Evolutionary conservation across 2,888 invertebrate species (phyloP), one percentile per base, ranked within the genome.

Genomic region (Polyommatus icarus): DNA sequence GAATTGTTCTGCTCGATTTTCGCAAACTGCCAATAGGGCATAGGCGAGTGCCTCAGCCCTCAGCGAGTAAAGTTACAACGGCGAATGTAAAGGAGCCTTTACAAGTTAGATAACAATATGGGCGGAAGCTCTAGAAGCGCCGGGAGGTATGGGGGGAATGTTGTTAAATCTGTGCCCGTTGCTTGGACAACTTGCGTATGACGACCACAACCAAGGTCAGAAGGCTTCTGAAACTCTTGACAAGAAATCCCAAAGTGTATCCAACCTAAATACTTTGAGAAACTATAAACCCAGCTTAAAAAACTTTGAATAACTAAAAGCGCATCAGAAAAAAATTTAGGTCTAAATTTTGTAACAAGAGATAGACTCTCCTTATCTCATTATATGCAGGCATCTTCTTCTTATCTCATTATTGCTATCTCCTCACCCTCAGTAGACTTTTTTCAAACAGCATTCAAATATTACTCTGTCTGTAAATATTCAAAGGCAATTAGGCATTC

Each of bases 41-140:
- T n/a, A 54, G 18, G 54, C 54, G 1, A 54, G 18, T 18, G 15
- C 4, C 50, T 50, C 50, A 15, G 50, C 50, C 15, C 50, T 50
- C 50, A 50, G 12, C 15, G 50, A 50, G 54, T 54, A 18, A 18
- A 5, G 18, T 54, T 54, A 18, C 54, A 5, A 15, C 20, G 20
- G 24, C 8, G 46, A 5, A 3, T 72, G 72, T 57, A 10, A 12
- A 36, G 4, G 8, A 32, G 7, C 32, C 72, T 36, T 36, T 18
- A 29, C 29, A 54, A 72, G 72, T 77, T 77, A 77, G 77, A 57
- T 77, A 77, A 77, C 77, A n/a, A n/a, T n/a, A 20, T 77, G 71
- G 77, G 71, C 32, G 77, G 77, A 77, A 77, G 77, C 77, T 71
- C 54, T 32, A 77, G 24, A 50, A 71, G 29, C 29, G 29, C 71